Percentiles rank a stretch among this genome's conserved stretches.
phyloP scores from a whole-genome alignment of 2,797 vertebrate species.

The Clarias pachynema region DNA sequence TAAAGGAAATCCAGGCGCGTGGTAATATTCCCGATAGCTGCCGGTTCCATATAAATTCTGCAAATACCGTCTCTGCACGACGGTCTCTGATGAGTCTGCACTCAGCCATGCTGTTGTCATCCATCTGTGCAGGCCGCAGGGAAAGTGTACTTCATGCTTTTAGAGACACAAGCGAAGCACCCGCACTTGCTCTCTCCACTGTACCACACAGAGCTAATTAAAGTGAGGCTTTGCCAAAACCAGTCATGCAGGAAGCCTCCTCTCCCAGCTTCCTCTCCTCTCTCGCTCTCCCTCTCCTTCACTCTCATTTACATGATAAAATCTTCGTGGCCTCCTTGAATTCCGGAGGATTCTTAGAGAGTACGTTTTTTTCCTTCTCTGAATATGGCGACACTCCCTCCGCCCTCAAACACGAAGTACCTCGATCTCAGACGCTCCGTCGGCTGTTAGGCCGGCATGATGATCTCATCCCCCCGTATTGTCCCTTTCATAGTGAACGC shows the following conservation, averaged over 20 bases:
- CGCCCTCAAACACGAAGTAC: neutral
- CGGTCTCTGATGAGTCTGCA: slow-evolving; percentile 47
- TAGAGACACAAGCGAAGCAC: slow-evolving; percentile 45
- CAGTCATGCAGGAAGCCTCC: slow-evolving; percentile 30
- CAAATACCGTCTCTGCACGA: slow-evolving; percentile 13
- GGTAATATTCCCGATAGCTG: slow-evolving; percentile 4
- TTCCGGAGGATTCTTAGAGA: slow-evolving; percentile 14
- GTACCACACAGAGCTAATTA: slow-evolving; percentile 60
- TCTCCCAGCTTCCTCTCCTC: slow-evolving; percentile 22
- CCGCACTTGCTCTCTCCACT: slow-evolving; percentile 53
- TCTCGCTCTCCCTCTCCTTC: slow-evolving; percentile 13
- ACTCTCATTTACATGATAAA: slow-evolving; percentile 28
- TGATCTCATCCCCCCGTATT: neutral
- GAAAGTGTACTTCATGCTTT: slow-evolving; percentile 49
- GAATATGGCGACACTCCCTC: neutral
- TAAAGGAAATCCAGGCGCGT: neutral
- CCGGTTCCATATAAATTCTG: slow-evolving; percentile 1
- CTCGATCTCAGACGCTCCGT: neutral
- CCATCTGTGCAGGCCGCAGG: slow-evolving; percentile 49
- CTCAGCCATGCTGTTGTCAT: slow-evolving; percentile 40
- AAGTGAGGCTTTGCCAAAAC: slow-evolving; percentile 52
- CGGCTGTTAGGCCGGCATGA: neutral
- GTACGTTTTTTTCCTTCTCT: neutral
- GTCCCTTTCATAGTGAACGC: slow-evolving; percentile 6
- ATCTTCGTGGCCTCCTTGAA: slow-evolving; percentile 17